phyloP scores from a whole-genome alignment of 2,797 vertebrate genomes.

The Coregonus sp. region DNA sequence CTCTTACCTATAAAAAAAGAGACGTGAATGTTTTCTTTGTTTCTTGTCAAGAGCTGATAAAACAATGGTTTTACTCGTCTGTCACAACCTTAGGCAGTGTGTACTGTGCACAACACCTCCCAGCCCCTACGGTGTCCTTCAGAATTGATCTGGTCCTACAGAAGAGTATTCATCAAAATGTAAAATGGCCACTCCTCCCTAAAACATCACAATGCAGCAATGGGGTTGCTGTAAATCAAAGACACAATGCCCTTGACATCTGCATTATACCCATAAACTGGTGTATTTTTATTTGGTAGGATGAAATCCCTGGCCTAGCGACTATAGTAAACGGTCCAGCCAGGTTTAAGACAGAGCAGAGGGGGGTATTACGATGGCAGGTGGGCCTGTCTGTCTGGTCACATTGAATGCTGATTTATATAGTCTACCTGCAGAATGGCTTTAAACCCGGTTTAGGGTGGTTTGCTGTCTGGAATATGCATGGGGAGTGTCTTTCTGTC shows the following conservation, averaged over 20 bases:
- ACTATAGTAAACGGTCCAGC: not conserved
- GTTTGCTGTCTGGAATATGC: conserved; percentile 29
- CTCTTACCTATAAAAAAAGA: not conserved
- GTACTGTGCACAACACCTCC: conserved; percentile 34
- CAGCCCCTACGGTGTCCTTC: conserved; percentile 42
- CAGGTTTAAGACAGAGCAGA: conserved; percentile 10
- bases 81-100: conserved; percentile 41
- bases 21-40: conserved; percentile 20
- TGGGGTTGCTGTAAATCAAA: conserved; percentile 65
- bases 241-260: conserved; percentile 62
- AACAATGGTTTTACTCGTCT: conserved; percentile 41
- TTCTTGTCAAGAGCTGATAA: conserved; percentile 30
- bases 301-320: conserved; percentile 15
- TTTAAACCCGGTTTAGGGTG: conserved; percentile 44
- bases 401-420: conserved; percentile 53
- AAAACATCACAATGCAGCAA: conserved; percentile 64
- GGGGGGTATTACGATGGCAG: conserved; percentile 33
- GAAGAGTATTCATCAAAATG: conserved; percentile 64
- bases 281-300: conserved; percentile 35
- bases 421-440: conserved; percentile 51
- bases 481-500: not conserved
- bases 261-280: conserved; percentile 62
- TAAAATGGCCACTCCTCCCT: conserved; percentile 52
- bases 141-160: conserved; percentile 65
- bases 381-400: conserved; percentile 35